A percentile compares a stretch with the other conserved stretches of the same genome.
Conservation (phyloP, 1,140 invertebrate species). For the Tetramorium simillimum region DNA sequence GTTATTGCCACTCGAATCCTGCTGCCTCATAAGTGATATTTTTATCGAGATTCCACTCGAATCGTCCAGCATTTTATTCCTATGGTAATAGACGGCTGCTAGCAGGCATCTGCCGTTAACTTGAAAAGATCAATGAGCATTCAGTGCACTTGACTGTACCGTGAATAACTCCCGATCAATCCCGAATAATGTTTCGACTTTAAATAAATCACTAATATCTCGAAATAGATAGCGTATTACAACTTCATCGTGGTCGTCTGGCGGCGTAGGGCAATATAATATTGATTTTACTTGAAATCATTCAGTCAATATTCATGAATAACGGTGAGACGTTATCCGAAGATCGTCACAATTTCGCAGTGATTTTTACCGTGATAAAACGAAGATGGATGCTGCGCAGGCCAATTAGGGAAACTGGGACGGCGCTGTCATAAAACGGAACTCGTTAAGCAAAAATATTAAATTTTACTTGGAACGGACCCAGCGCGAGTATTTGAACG, state of each 20-base stretch:
- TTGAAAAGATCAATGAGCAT: not conserved
- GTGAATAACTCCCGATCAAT: conserved; percentile 10
- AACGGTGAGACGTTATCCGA: not conserved
- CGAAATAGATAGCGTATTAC: not conserved
- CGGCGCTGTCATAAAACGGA: conserved; percentile 77
- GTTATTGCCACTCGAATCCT: conserved; percentile 56
- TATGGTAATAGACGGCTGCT: conserved; percentile 62
- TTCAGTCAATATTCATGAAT: not conserved
- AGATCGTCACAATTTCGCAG: conserved; percentile 36
- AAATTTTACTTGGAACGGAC: conserved; percentile 82
- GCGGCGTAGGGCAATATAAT: not conserved
- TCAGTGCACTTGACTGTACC: not conserved
- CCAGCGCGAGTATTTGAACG: conserved; percentile 77
- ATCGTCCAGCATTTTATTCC: conserved; percentile 65
- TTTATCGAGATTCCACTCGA: conserved; percentile 69
- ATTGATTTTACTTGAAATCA: not conserved
- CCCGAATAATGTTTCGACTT: not conserved
- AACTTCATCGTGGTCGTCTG: not conserved
- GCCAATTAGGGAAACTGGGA: conserved; percentile 80
- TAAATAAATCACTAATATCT: conserved; percentile 14
- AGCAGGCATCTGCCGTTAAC: conserved; percentile 11
- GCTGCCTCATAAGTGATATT: conserved; percentile 59
- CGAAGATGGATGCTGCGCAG: conserved; percentile 53
- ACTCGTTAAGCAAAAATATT: conserved; percentile 83
- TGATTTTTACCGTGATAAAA: conserved; percentile 20